phyloP scores from a whole-genome alignment of 2,888 invertebrate genomes.

The Pomacea canaliculata region DNA sequence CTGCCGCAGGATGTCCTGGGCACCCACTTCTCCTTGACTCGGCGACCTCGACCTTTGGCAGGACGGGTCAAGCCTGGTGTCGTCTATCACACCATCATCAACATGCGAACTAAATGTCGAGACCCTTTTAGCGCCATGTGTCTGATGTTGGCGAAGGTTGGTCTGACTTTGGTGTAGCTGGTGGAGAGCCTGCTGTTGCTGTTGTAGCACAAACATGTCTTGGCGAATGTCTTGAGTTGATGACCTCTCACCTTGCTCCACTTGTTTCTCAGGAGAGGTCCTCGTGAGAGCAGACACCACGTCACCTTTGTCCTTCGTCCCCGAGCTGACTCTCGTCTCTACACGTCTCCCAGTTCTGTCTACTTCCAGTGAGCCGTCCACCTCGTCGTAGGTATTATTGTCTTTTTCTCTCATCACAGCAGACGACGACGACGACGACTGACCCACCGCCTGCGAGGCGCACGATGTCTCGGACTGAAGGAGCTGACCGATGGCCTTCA shows the following conservation, averaged over 20 bases:
- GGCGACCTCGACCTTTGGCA: background rate
- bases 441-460: background rate
- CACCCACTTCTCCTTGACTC: background rate
- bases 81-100: too few species aligned
- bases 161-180: background rate
- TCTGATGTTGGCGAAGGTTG: background rate
- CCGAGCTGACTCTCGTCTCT: background rate
- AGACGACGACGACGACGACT: background rate
- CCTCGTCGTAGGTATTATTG: background rate
- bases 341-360: background rate
- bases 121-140: too few species aligned
- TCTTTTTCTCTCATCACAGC: too few species aligned
- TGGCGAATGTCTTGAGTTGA: background rate
- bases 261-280: too few species aligned
- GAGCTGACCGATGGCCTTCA: conserved; percentile 24
- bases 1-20: background rate
- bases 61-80: too few species aligned
- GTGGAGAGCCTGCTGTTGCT: background rate
- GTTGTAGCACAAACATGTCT: background rate
- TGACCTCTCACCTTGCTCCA: too few species aligned
- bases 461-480: conserved; percentile 1
- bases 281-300: too few species aligned
- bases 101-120: too few species aligned
- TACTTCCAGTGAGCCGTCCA: background rate
- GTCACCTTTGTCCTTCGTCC: background rate